A percentile compares a stretch with the other conserved stretches of the same genome.
These are phyloP conservation scores for Drosophila chauvacae DNA, from an alignment of 1,140 invertebrate genomes.

Conservation along the genomic window DNA sequence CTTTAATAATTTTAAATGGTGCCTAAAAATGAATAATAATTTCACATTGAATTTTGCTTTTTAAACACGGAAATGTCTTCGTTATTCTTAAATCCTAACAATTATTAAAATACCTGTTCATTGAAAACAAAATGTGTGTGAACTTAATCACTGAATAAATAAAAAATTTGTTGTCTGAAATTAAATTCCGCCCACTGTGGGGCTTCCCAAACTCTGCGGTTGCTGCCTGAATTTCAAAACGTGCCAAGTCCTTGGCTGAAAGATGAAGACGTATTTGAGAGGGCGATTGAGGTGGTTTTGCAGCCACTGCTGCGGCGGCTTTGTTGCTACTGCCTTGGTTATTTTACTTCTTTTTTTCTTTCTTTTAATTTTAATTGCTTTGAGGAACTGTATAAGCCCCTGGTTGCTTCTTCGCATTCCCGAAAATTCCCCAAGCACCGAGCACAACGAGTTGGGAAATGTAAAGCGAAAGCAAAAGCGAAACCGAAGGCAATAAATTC, in stretches of 20 bases:
- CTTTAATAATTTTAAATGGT: not conserved
- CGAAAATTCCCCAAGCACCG: constrained; percentile 53
- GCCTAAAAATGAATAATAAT: not conserved
- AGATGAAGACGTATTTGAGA: constrained; percentile 24
- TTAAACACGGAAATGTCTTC: not conserved
- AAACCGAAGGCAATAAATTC: constrained; percentile 67
- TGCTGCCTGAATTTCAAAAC: constrained; percentile 53
- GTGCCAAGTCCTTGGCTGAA: constrained; percentile 45
- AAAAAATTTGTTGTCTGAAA: not conserved
- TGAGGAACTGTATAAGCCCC: constrained; percentile 50
- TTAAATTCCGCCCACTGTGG: constrained; percentile 23
- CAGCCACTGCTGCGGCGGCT: constrained; percentile 41
- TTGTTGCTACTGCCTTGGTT: constrained; percentile 31
- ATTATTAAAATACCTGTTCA: not conserved
- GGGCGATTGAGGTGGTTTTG: constrained; percentile 10
- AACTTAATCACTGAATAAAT: not conserved
- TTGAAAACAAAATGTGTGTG: not conserved
- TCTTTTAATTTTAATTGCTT: constrained; percentile 71
- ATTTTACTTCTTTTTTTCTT: constrained; percentile 1
- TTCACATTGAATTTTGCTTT: not conserved
- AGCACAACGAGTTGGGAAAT: constrained; percentile 47
- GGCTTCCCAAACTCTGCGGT: constrained; percentile 15
- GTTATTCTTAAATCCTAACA: not conserved
- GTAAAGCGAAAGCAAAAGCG: constrained; percentile 44
- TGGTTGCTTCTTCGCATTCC: constrained; percentile 23